Evolutionary conservation across 2,888 invertebrate species (phyloP), one percentile per base, ranked within the genome.

Genomic region (Caradrina clavipalpis): DNA sequence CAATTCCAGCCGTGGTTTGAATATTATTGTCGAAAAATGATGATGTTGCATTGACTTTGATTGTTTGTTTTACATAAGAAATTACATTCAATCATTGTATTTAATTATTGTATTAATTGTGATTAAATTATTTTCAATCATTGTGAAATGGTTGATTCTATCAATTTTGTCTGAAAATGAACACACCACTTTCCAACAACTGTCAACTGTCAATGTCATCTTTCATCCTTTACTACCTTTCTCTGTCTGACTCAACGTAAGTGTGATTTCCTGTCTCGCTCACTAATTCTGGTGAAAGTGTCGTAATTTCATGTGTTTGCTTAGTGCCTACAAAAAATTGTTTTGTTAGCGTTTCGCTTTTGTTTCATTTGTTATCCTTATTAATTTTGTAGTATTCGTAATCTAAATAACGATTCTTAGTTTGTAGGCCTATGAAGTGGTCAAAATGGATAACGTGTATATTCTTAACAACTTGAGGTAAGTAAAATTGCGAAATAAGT

Each of bases 401-500:
- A 10, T n/a, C 17, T 64, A 57, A 45, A 17, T 15, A 45, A 45
- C 45, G 6, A 45, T 5, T 45, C 15, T 45, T 17, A 17, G 26
- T 78, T 65, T 15, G 79, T 76, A 73, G 85, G 66, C 75, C 56
- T 75, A 76, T 81, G 82, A 82, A 79, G 67, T 78, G 70, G 60
- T 50, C 55, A 88, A 81, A 67, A 95, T 95, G 95, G 95, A 95
- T 86, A 95, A 92, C 86, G 88, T 89, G 47, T 90, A 89, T 79
- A 92, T 95, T 79, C 86, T 95, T 47, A 94, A 95, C 73, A 95
- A 94, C 86, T 86, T 94, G 78, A 89, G 93, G 95, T 95, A 90
- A 91, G 89, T 78, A 76, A 64, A 56, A 47, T 81, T 82, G 50
- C 56, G 63, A 73, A 69, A 72, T 42, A 58, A 73, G 49, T 78